Evolutionary conservation across 2,888 invertebrate species (phyloP).

Genomic region (Rhorus exstirpatorius): DNA sequence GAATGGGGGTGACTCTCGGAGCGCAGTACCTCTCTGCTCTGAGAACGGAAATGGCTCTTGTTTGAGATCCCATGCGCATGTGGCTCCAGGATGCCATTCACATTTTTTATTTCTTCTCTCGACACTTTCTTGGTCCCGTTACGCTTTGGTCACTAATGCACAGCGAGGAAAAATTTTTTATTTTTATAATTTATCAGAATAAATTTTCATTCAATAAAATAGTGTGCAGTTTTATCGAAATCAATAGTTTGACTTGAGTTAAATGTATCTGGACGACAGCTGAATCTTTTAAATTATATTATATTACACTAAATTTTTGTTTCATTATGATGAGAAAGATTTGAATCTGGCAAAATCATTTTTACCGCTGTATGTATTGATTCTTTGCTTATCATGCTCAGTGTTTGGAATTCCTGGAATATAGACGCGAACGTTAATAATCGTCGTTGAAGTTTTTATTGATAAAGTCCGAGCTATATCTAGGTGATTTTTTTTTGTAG

Average conservation of each 20-base stretch:
- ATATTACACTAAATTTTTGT: no score
- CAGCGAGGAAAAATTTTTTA: conserved; percentile 8
- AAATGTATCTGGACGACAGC: no score
- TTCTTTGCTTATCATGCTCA: no score
- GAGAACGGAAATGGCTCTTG: conserved; percentile 63
- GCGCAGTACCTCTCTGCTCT: conserved; percentile 39
- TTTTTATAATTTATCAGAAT: not conserved
- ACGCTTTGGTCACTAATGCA: conserved; percentile 13
- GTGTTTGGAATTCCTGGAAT: no score
- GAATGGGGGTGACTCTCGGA: conserved; percentile 15
- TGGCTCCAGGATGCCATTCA: conserved; percentile 15
- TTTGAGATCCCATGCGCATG: conserved; percentile 53
- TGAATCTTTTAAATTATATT: no score
- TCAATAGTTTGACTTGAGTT: no score
- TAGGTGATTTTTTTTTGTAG: not conserved
- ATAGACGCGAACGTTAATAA: not conserved
- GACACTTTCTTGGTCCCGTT: not conserved
- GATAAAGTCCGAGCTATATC: not conserved
- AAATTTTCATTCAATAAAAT: no score
- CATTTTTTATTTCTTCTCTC: conserved; percentile 23
- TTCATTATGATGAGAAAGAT: no score
- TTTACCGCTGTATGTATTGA: no score
- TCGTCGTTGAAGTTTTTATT: conserved; percentile 14
- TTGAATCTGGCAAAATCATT: no score
- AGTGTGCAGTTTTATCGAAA: no score